These are phyloP conservation scores for Hippopotamus amphibius DNA, from an alignment of 2,113 vertebrate species.

Conservation along the genomic window DNA sequence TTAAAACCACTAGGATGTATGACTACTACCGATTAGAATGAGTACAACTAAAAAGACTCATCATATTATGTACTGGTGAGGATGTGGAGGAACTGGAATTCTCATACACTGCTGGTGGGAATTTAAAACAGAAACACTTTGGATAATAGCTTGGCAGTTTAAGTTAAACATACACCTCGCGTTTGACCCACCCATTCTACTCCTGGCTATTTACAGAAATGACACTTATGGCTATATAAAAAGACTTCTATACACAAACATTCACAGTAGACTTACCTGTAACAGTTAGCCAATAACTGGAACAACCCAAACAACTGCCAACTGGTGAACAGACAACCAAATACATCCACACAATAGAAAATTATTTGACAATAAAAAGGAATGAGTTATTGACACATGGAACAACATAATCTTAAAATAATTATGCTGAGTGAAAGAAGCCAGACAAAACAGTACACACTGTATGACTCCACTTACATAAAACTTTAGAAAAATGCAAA, in stretches of 20 bases:
- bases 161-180: not conserved
- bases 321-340: not conserved
- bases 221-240: not conserved
- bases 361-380: slow-evolving; percentile 43
- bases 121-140: not conserved
- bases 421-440: not conserved
- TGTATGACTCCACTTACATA: not conserved
- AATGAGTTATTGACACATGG: not conserved
- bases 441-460: not conserved
- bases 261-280: not conserved
- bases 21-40: not conserved
- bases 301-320: not conserved
- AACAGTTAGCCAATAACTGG: not conserved
- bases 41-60: not conserved
- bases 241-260: not conserved
- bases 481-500: slow-evolving; percentile 25
- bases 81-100: not conserved
- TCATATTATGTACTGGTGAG: not conserved
- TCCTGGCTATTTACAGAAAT: not conserved
- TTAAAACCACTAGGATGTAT: not conserved
- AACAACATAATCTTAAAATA: slow-evolving; percentile 26
- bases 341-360: not conserved
- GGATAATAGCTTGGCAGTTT: not conserved
- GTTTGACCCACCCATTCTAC: not conserved
- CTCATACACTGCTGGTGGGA: not conserved